Conservation (phyloP, 1,140 invertebrate species). For the Pollicipes pollicipes region DNA sequence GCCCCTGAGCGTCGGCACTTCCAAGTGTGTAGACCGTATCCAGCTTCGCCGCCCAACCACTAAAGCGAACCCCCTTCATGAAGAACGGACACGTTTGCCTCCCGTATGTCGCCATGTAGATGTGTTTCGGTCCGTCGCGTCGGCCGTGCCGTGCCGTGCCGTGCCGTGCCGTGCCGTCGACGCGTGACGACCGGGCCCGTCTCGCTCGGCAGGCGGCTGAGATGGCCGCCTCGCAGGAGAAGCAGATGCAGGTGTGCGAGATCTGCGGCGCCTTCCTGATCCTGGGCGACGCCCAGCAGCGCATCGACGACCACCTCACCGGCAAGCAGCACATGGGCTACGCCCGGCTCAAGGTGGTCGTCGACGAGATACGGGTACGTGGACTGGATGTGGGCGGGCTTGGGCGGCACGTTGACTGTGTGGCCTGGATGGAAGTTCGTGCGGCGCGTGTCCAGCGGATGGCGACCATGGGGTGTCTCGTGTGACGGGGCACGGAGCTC, state of each 20-base stretch:
- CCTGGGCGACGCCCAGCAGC: constrained; percentile 87
- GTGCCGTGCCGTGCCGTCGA: no score
- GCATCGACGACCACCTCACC: constrained; percentile 92
- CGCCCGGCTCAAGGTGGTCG: constrained; percentile 44
- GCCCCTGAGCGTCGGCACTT: no score
- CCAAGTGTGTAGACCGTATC: no score
- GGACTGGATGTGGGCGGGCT: background rate
- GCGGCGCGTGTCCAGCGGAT: background rate
- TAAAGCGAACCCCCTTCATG: no score
- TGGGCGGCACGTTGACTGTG: background rate
- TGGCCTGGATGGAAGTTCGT: background rate
- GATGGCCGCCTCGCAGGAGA: constrained; percentile 69
- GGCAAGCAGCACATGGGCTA: constrained; percentile 95
- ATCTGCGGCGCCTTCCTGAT: constrained; percentile 96
- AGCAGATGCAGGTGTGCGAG: constrained; percentile 97
- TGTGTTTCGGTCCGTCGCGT: no score
- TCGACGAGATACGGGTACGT: constrained; percentile 34
- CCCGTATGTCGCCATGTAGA: no score
- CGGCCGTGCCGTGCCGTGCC: no score
- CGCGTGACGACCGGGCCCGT: background rate
- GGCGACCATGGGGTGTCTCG: background rate
- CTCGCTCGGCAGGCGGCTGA: constrained; percentile 40
- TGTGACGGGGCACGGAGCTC: no score
- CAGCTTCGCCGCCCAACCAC: no score
- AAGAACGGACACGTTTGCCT: no score